Base-by-base conservation (phyloP, 2,888 invertebrate genomes). In the Chloroclystis v-ata region DNA sequence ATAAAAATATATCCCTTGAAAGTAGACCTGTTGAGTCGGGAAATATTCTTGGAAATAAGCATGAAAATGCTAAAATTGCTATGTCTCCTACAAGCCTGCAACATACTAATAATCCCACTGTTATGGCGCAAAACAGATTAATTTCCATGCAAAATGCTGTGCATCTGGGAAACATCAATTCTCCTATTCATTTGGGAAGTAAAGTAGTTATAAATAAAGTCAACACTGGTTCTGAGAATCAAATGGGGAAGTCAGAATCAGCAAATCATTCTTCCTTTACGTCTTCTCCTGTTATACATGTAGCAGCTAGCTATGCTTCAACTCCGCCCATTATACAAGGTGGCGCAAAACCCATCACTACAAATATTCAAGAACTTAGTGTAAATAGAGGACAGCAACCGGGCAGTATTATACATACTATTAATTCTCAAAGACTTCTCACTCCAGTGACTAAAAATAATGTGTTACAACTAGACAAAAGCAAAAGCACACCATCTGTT, bases 51-150 rank as follows among this genome's bases (percentile, higher is more conserved):
- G 82, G 82, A 41, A 74, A 62, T 54, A 49, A 67, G 9, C 64
- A 62, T 52, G 84, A 85, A 43, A 73, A 56, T 59, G 61, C 85
- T 2, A 88, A 88, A 73, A 78, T 88, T 35, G 79, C 87, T 53
- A 61, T 87, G 43, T 83, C 88, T 3, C 78, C 88, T 26, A 75
- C 79, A 5, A 77, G 63, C 60, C 60, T 82, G 49, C 79, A 78
- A 51, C 77, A 73, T 49, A 78, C 61, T 40, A 67, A 76, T 37
- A 86, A 80, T 64, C 72, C 82, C 39, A 78, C 85, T 32, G 75
- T 85, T 7, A 73, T 86, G 77, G 77, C 85, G 7, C 87, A 86
- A 61, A 88, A 87, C 63, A 75, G 88, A 28, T 64, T 89, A 28
- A 79, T 87, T 57, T 75, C 84, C 1, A 79, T 87, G 81, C 82